phyloP scores from a whole-genome alignment of 2,113 vertebrate species.

The Halcyon malimbica region DNA sequence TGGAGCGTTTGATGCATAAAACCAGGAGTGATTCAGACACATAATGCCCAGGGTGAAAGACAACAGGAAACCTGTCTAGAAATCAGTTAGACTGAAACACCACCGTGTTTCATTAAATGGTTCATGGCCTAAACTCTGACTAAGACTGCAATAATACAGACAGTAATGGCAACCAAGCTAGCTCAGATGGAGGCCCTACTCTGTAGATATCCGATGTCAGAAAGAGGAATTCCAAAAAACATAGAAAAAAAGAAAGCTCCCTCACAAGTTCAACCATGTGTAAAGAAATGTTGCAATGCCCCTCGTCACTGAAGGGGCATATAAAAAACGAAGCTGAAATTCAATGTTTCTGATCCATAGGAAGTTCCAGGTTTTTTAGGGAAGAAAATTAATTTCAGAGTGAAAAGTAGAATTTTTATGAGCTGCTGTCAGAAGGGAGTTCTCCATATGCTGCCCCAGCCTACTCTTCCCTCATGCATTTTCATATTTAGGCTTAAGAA shows the following conservation, averaged over 20 bases:
- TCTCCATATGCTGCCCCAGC: background rate
- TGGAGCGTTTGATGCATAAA: background rate
- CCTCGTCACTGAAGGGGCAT: background rate
- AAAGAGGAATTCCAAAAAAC: background rate
- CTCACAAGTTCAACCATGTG: background rate
- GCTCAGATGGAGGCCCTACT: background rate
- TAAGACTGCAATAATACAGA: background rate
- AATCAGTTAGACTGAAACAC: background rate
- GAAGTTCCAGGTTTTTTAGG: background rate
- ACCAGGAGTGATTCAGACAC: background rate
- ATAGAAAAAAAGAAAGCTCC: background rate
- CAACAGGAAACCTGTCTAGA: background rate
- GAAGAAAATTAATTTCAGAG: background rate
- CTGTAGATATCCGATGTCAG: background rate
- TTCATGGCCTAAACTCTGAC: background rate
- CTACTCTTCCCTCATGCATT: background rate
- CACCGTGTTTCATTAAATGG: background rate
- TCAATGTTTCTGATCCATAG: background rate
- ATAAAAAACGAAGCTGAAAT: background rate
- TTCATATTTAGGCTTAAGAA: background rate
- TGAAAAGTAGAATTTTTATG: background rate
- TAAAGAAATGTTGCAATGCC: background rate
- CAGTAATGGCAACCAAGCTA: background rate
- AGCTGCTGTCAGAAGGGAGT: background rate
- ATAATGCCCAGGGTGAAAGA: background rate